phyloP scores from a whole-genome alignment of 2,888 invertebrate species.

The Caenorhabditis doughertyi region DNA sequence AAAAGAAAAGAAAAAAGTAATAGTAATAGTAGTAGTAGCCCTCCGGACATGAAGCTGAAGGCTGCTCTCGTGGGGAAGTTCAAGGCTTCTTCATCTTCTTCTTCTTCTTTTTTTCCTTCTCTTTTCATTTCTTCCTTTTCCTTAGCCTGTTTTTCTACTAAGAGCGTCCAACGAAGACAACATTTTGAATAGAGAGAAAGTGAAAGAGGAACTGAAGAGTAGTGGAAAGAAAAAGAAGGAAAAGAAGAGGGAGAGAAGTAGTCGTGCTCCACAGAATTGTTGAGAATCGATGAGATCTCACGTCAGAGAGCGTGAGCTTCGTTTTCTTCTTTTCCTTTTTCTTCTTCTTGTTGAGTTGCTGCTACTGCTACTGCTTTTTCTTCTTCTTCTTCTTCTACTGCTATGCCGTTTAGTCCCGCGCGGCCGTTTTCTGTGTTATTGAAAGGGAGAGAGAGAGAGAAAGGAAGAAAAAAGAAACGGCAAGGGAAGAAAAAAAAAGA shows the following conservation, averaged over 20 bases:
- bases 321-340: slow-evolving; percentile 33
- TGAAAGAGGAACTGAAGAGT: slow-evolving; percentile 39
- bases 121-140: slow-evolving; percentile 2
- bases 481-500: slow-evolving; percentile 39
- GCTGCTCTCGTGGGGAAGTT: slow-evolving; percentile 34
- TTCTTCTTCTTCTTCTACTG: slow-evolving; percentile 15
- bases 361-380: slow-evolving; percentile 6
- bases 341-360: slow-evolving; percentile 45
- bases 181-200: slow-evolving; percentile 16
- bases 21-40: slow-evolving; percentile 28
- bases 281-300: slow-evolving; percentile 68
- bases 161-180: slow-evolving; percentile 3
- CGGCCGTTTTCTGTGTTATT: slow-evolving; percentile 59
- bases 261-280: slow-evolving; percentile 38
- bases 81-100: slow-evolving; percentile 28
- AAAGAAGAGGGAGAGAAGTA: slow-evolving; percentile 9
- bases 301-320: slow-evolving; percentile 62
- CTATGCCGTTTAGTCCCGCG: slow-evolving; percentile 63
- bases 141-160: slow-evolving; percentile 27
- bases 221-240: slow-evolving; percentile 13
- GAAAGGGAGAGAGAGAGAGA: slow-evolving; percentile 37
- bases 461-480: slow-evolving; percentile 34
- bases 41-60: slow-evolving; percentile 39
- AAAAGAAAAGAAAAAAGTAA: slow-evolving; percentile 24
- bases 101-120: slow-evolving; percentile 27